These are phyloP conservation scores for Falco punctatus DNA, from an alignment of 2,113 vertebrate species.

Conservation along the genomic window DNA sequence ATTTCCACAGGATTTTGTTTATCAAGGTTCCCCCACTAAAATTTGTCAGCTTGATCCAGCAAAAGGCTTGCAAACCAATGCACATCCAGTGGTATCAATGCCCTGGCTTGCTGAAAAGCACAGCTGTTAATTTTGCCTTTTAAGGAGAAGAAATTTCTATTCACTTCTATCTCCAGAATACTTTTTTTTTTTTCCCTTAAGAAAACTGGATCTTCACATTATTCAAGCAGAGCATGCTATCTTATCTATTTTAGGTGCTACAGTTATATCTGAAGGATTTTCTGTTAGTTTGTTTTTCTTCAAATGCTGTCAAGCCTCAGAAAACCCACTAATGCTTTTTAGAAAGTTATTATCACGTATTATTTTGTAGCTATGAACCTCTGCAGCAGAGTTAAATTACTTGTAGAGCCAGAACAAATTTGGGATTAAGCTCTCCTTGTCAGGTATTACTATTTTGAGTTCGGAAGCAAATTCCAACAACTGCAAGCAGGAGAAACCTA, in stretches of 20 bases:
- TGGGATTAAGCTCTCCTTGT: not conserved
- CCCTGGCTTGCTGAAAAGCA: not conserved
- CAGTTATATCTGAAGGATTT: not conserved
- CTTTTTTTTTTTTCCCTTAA: not conserved
- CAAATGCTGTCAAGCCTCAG: not conserved
- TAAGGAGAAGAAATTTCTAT: not conserved
- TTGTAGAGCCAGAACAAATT: not conserved
- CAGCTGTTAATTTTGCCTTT: not conserved
- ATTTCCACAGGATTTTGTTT: not conserved
- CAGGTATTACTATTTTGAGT: not conserved
- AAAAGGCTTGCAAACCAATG: not conserved
- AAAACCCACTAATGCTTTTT: not conserved
- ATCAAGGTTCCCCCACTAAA: not conserved
- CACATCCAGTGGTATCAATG: rapidly evolving
- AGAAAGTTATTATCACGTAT: not conserved
- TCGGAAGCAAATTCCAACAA: not conserved
- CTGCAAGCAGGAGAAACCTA: not conserved
- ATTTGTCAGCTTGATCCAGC: not conserved
- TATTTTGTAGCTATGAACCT: not conserved
- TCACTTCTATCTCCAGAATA: not conserved
- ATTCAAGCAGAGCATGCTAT: not conserved
- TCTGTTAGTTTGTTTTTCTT: not conserved
- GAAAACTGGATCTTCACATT: not conserved
- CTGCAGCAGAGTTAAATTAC: not conserved
- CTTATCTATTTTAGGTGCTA: not conserved